Evolutionary conservation across 2,888 invertebrate species (phyloP).

Genomic region (Asteroscopus sphinx): DNA sequence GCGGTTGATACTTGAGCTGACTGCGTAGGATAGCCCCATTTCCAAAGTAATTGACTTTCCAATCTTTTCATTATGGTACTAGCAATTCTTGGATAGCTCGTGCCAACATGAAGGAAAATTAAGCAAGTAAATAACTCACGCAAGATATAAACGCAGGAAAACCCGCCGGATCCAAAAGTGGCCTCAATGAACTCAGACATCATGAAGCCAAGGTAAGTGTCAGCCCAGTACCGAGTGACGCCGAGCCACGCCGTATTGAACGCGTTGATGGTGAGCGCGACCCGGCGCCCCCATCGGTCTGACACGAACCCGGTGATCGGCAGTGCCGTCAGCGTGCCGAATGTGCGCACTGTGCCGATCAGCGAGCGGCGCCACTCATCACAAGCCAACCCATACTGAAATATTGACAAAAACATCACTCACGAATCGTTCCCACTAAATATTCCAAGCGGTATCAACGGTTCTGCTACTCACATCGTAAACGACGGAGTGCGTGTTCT

Average conservation of each 20-base stretch:
- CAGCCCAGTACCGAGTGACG: slow-evolving; percentile 88
- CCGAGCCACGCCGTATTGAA: slow-evolving; percentile 91
- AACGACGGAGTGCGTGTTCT: slow-evolving; percentile 73
- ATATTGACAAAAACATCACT: slow-evolving; percentile 17
- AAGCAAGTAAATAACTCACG: too few species aligned
- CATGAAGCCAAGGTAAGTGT: slow-evolving; percentile 91
- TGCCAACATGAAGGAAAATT: too few species aligned
- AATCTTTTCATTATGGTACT: too few species aligned
- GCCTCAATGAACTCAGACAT: slow-evolving; percentile 92
- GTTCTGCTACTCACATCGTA: slow-evolving; percentile 72
- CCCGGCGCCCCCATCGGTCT: slow-evolving; percentile 92
- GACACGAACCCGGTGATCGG: slow-evolving; percentile 92
- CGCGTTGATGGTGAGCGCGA: slow-evolving; percentile 88
- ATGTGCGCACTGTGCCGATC: slow-evolving; percentile 92
- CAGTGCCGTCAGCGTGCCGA: slow-evolving; percentile 91
- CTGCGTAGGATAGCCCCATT: too few species aligned
- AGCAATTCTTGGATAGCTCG: too few species aligned
- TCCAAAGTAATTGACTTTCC: too few species aligned
- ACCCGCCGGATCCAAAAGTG: slow-evolving; percentile 91
- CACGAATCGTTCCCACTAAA: not conserved
- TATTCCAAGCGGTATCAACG: not conserved
- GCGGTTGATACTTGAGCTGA: too few species aligned
- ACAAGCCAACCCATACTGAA: slow-evolving; percentile 91
- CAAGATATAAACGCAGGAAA: slow-evolving; percentile 92
- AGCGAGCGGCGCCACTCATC: slow-evolving; percentile 92